A percentile compares a stretch with the other conserved stretches of the same genome.
Conservation (phyloP, 2,797 vertebrate genomes). For the Geotrypetes seraphini region DNA sequence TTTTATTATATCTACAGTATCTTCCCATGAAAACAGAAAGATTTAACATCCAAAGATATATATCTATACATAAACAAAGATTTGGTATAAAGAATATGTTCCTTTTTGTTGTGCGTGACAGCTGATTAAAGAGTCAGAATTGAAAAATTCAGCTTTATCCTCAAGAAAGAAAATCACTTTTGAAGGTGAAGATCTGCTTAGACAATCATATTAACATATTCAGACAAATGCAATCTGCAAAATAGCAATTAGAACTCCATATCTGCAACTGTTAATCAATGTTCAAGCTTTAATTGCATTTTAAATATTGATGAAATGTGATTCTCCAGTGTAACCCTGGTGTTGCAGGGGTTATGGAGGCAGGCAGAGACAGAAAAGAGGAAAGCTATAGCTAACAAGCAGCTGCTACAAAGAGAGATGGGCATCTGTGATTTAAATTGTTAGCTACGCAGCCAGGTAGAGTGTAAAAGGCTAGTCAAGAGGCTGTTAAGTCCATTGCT, state of each 20-base stretch:
- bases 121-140: slow-evolving; percentile 66
- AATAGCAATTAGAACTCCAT: slow-evolving; percentile 69
- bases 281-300: slow-evolving; percentile 73
- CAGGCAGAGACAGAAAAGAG: slow-evolving; percentile 36
- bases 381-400: slow-evolving; percentile 62
- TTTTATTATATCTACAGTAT: too few species aligned
- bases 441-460: slow-evolving; percentile 86
- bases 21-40: too few species aligned
- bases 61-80: too few species aligned
- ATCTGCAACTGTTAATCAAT: slow-evolving; percentile 60
- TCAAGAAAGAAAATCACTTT: slow-evolving; percentile 63
- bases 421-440: slow-evolving; percentile 82
- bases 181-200: slow-evolving; percentile 75
- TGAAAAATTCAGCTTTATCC: slow-evolving; percentile 37
- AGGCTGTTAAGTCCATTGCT: slow-evolving; percentile 89
- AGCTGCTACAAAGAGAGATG: slow-evolving; percentile 69
- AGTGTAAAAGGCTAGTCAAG: slow-evolving; percentile 81
- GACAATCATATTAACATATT: slow-evolving; percentile 78
- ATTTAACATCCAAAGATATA: too few species aligned
- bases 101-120: slow-evolving; percentile 43
- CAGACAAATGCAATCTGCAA: slow-evolving; percentile 63
- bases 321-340: slow-evolving; percentile 57
- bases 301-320: slow-evolving; percentile 78
- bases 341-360: slow-evolving; percentile 54
- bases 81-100: slow-evolving; percentile 8